Percentiles rank a stretch among this genome's conserved stretches.
phyloP scores from a whole-genome alignment of 2,888 invertebrate genomes.

The Strigamia transsilvanica region DNA sequence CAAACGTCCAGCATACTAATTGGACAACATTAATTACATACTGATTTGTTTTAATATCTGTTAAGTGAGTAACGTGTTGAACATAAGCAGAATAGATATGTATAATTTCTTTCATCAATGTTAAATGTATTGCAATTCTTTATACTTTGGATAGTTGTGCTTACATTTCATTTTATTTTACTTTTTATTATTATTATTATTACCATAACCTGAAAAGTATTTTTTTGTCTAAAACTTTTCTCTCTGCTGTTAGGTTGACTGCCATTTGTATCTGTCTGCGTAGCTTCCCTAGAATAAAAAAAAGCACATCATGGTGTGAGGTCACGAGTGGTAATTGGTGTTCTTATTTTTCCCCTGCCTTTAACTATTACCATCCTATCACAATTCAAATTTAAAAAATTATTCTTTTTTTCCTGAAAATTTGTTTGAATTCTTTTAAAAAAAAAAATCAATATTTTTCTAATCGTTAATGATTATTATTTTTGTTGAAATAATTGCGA shows the following conservation, averaged over 20 bases:
- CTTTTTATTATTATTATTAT: neutral
- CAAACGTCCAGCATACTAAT: neutral
- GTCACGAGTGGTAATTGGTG: constrained; percentile 51
- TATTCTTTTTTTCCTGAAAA: neutral
- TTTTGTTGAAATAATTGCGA: no score
- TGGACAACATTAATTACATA: neutral
- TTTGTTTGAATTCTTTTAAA: neutral
- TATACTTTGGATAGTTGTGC: constrained; percentile 1
- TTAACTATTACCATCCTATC: constrained; percentile 12
- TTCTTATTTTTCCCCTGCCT: constrained; percentile 43
- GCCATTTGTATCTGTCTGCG: constrained; percentile 26
- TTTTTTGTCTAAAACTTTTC: constrained; percentile 26
- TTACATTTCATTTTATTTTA: neutral
- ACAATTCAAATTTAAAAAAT: neutral
- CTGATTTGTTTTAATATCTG: constrained; percentile 6
- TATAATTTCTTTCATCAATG: neutral
- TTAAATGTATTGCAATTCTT: neutral
- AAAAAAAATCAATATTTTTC: no score
- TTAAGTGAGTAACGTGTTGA: constrained; percentile 1
- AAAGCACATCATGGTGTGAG: constrained; percentile 51
- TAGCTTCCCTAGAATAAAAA: constrained; percentile 36
- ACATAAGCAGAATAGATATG: constrained; percentile 29
- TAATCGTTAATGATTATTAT: no score
- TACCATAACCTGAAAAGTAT: neutral
- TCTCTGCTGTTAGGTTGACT: neutral